Base-by-base conservation (phyloP, 2,888 invertebrate genomes). In the Dusona sp. region DNA sequence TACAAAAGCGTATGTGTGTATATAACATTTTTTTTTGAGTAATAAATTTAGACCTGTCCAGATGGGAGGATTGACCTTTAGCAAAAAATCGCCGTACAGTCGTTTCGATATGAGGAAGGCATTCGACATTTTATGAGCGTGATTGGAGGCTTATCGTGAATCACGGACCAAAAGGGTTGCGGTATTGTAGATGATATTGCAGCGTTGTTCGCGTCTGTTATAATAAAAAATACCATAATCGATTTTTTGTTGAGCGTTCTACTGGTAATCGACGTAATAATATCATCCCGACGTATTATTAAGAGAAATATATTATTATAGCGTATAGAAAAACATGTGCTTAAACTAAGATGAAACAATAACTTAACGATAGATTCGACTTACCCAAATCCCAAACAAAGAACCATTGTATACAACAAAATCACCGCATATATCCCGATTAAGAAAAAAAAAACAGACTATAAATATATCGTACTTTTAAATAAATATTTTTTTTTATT, bases 361-460 rank as follows among this genome's bases (percentile, higher is more conserved):
- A 54, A 79, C 68, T 79, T 74, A 75, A 79, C 48, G 16, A 51
- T 77, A 74, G 65, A 86, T 74, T 48, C 54, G 25, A 77, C 85
- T 77, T 79, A 81, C 74, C 83, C 57, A 74, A 70, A 79, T 45
- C 80, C 85, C 87, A 48, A 75, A 82, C 85, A 67, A 79, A 65
- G 22, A 74, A 67, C 70, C 70, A 61, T 75, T 42, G 45, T 73
- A 16, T 57, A 36, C 61, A 73, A 57, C 22, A 48, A 72, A 72
- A 75, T 79, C 42, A 83, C 85, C 78, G 57, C 36, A 64, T 67
- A 70, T 73, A 68, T 68, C 80, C 84, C 54, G 29, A 51, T 61
- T 64, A 51, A 70, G 64, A 70, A 81, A 51, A 48, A 75, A 79
- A 54, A 25, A 42, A 83, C 36, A 72, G 70, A 81, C 22, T 45